Base-by-base conservation (phyloP, 2,113 vertebrate genomes). In the Sula dactylatra region DNA sequence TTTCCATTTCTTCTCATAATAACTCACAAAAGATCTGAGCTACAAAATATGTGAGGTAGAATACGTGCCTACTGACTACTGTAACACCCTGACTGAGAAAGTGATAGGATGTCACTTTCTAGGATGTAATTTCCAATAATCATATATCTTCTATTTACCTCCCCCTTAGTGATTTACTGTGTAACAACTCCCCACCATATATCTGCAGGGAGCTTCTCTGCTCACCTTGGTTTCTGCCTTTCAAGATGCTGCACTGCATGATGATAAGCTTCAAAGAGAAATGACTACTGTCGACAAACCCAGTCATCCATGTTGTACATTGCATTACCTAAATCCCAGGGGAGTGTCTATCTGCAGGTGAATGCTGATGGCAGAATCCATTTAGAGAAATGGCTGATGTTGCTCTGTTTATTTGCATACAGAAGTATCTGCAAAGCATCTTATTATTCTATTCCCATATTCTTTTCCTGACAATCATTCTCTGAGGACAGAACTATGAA, bases 241-340 rank as follows among this genome's bases (percentile, higher is more conserved):
- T 86, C 45, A 69, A 27, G 92, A 71, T 73, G 40, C 69, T 86
- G 85, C 86, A 87, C 77, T 89, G 84, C 92, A 67, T 91, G 90
- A 29, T 55, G 73, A 97, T 95, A 56, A 96, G 82, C 71, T 77
- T 58, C 56, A 84, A 70, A 87, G 88, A 94, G 89, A 84, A 96
- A 93, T 86, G 76, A 49, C 47, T 94, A 24, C 76, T 92, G 95
- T 93, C 20, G 7, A 88, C 61, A 94, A 95, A 93, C 50, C 54
- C 72, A 93, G 82, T 64, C 95, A 97, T 88, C 93, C 96, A 78
- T 95, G 93, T 94, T 84, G 78, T 34, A 66, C 83, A 38, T 11
- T 40, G 58, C 86, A 94, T 82, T 92, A 24, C 73, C 95, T 27
- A 36, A 82, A 79, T 81, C 97, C 74, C 87, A 93, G 73, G 65